A percentile compares a stretch with the other conserved stretches of the same genome.
phyloP scores from a whole-genome alignment of 1,140 invertebrate species.

The Diorhabda carinulata region DNA sequence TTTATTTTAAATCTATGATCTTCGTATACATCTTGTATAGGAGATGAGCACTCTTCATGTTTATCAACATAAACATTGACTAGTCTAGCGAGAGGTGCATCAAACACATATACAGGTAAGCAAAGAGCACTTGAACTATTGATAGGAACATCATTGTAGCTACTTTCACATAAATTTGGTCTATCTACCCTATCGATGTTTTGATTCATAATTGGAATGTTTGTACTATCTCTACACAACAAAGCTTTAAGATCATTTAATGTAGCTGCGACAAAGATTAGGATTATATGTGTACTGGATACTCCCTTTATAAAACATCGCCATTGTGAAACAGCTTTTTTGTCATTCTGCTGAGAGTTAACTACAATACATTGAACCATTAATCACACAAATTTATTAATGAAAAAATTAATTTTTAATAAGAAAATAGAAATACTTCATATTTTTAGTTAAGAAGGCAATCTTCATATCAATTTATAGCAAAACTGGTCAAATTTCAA shows the following conservation, averaged over 20 bases:
- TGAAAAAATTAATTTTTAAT: too few species aligned
- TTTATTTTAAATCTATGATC: slow-evolving; percentile 52
- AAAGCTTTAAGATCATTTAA: slow-evolving; percentile 55
- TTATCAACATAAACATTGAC: slow-evolving; percentile 57
- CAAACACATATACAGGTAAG: slow-evolving; percentile 68
- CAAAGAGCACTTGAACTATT: slow-evolving; percentile 40
- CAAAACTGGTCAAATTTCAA: too few species aligned
- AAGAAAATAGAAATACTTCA: too few species aligned
- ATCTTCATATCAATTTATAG: too few species aligned
- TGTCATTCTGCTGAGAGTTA: slow-evolving; percentile 7
- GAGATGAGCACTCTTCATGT: slow-evolving; percentile 23
- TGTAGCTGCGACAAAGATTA: slow-evolving; percentile 67
- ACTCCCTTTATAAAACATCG: slow-evolving; percentile 67
- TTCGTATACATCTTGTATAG: slow-evolving; percentile 50
- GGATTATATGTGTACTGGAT: slow-evolving; percentile 58
- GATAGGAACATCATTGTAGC: slow-evolving; percentile 42
- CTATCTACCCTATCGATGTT: slow-evolving; percentile 31
- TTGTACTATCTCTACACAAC: slow-evolving; percentile 30
- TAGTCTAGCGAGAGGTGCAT: slow-evolving; percentile 60
- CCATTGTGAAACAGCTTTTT: slow-evolving; percentile 52
- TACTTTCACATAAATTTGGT: slow-evolving; percentile 38
- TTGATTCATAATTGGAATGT: slow-evolving; percentile 30
- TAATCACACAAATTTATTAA: neutral
- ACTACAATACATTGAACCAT: slow-evolving; percentile 3
- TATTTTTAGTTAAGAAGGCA: too few species aligned